Base-by-base conservation (phyloP, 2,113 vertebrate species). In the Heterotilapia buettikoferi region DNA sequence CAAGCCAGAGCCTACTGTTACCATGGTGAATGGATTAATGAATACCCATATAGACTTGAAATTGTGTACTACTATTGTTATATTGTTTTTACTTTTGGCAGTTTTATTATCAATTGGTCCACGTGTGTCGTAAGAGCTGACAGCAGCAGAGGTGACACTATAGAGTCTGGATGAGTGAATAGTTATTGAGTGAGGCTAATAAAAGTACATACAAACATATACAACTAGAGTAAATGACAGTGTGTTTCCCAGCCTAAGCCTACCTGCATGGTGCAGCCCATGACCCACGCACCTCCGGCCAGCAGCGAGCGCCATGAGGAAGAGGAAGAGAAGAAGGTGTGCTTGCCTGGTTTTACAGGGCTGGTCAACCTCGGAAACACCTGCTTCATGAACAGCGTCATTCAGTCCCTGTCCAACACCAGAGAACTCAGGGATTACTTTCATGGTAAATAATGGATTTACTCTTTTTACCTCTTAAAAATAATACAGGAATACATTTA, bases 331-430 rank as follows among this genome's bases (percentile, higher is more conserved):
- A 98, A 98, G 96, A 97, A 98, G 89, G 98, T 99, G 84, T 99
- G 99, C 91, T 94, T 97, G 47, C 98, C 99, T 0, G 98, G 99
- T 24, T 99, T 99, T 94, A 99, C 99, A 0, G 99, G 99, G 31
- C 94, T 99, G 86, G 98, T 99, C 82, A 99, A 99, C 93, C 96
- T 99, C 4, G 99, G 99, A 84, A 99, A 99, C 95, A 99, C 99
- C 38, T 99, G 99, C 94, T 99, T 99, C 95, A 99, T 99, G 99
- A 99, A 99, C 95, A 99, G 98, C 0, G 98, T 99, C 88, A 99
- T 99, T 87, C 99, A 99, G 90, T 99, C 98, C 61, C 94, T 99
- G 80, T 99, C 99, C 24, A 99, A 99, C 95, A 99, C 98, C 9
- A 96, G 99, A 71, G 99, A 99, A 91, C 98, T 99, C 83, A 96